These are phyloP conservation scores for Elysia chlorotica DNA, from an alignment of 1,140 invertebrate genomes.

Conservation along the genomic window DNA sequence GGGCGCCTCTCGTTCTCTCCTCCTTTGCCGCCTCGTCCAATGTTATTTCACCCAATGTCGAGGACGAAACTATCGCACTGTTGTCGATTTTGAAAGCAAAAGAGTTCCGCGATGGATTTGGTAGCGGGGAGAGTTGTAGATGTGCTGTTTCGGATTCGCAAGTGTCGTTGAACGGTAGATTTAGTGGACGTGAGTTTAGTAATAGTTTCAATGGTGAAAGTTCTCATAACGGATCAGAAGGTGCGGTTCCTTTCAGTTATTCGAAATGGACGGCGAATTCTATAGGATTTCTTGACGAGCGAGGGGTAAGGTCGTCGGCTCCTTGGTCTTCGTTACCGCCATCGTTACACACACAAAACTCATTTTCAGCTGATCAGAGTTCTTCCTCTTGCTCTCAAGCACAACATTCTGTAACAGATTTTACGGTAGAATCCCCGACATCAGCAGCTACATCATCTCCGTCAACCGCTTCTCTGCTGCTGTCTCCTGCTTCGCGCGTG, in stretches of 20 bases:
- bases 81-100: slow-evolving; percentile 8
- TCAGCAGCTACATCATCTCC: neutral
- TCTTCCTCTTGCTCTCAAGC: too few species aligned
- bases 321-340: neutral
- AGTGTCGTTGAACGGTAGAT: neutral
- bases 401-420: too few species aligned
- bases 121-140: too few species aligned
- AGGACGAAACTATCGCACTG: slow-evolving; percentile 3
- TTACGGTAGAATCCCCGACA: too few species aligned
- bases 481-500: neutral
- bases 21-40: neutral
- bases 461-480: neutral
- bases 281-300: neutral
- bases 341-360: neutral
- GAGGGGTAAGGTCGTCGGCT: neutral
- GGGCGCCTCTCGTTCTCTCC: too few species aligned
- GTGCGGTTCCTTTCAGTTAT: neutral
- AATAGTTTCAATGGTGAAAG: neutral
- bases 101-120: neutral
- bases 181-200: neutral
- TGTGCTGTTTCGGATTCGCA: neutral
- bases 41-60: too few species aligned
- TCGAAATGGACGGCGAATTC: neutral
- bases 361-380: neutral
- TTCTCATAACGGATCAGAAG: neutral